Evolutionary conservation across 2,113 vertebrate genomes (phyloP), one percentile per base, ranked within the genome.

Genomic region (Actenoides hombroni): DNA sequence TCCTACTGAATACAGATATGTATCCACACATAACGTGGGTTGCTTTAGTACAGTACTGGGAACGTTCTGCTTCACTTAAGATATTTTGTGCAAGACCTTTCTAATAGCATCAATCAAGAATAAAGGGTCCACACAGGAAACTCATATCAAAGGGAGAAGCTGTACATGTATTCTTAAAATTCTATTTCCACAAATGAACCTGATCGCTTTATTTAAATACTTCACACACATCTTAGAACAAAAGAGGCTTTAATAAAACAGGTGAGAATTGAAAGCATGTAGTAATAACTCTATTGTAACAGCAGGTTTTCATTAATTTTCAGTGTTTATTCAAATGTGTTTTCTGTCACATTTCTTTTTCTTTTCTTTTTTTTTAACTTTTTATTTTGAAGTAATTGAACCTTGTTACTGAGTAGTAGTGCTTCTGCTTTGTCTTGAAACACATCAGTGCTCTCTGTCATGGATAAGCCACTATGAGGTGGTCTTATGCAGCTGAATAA

Each of bases 251-350:
- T 63, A 89, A 80, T 85, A 79, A 86, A 88, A 16, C 59, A 93
- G 70, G 78, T 91, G 81, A 94, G 42, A 87, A 80, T 57, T 84
- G 44, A 93, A 93, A 93, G 73, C 39, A 83, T 70, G 73, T 85
- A 68, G 40, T 54, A 90, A 35, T 83, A 93, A 65, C 67, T 87
- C 57, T 64, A 33, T 80, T 85, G 65, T 90, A 75, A 48, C 24
- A 49, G 37, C 63, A 82, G 26, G 20, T 83, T 94, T 82, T 88
- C 65, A 89, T 90, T 94, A 75, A 20, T 70, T 70, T 94, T 71
- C 53, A 56, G 17, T 67, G 39, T 77, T 94, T 94, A 90, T 92
- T 91, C 77, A 85, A 73, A 93, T 75, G 23, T 40, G 24, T 85
- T 95, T 29, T 78, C 76, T 75, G 63, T 88, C 39, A 20, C 48